Conservation (phyloP, 2,797 vertebrate species). For the Hemitrygon akajei region DNA sequence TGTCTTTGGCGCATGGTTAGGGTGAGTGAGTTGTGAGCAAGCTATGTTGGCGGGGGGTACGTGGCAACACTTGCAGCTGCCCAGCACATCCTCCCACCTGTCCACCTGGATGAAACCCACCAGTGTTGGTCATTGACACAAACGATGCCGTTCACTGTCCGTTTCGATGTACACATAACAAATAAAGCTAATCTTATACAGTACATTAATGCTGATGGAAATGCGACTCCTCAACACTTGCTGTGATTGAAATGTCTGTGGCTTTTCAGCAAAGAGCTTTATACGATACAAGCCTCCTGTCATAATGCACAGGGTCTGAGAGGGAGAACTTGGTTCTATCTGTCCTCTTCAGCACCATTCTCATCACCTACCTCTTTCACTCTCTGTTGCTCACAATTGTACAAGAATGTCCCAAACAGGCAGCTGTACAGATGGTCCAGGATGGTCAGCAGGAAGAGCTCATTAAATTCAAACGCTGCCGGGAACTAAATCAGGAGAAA, state of each 20-base stretch:
- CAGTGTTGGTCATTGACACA: too few species aligned
- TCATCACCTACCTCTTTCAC: constrained; percentile 62
- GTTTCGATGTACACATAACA: too few species aligned
- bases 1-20: too few species aligned
- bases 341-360: neutral
- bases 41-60: too few species aligned
- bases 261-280: neutral
- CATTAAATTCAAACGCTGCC: constrained; percentile 91
- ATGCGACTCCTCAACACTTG: neutral
- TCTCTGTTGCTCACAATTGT: constrained; percentile 82
- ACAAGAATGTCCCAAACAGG: constrained; percentile 89
- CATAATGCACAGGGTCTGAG: neutral
- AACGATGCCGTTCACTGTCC: too few species aligned
- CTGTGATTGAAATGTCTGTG: neutral
- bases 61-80: too few species aligned
- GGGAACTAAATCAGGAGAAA: constrained; percentile 68
- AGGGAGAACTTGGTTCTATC: neutral
- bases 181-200: too few species aligned
- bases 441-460: constrained; percentile 84
- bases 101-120: too few species aligned
- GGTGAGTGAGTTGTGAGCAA: too few species aligned
- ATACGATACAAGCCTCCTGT: neutral
- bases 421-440: constrained; percentile 96
- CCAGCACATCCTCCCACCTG: too few species aligned
- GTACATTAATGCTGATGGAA: too few species aligned